These are phyloP conservation scores for Excalfactoria chinensis DNA, from an alignment of 2,113 vertebrate genomes.

Conservation along the genomic window DNA sequence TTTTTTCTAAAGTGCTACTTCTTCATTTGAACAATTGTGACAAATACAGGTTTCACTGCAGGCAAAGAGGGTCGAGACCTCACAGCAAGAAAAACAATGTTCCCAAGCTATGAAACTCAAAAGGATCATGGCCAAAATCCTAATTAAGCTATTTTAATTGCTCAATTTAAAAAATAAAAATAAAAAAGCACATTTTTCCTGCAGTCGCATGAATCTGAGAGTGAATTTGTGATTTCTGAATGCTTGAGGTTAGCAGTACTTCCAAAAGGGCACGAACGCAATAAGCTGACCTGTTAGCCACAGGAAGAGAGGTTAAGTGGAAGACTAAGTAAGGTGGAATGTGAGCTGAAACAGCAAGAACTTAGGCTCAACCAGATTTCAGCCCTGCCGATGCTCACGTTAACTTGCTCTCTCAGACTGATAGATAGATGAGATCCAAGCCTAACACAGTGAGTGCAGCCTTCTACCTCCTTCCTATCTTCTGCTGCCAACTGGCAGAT, in stretches of 20 bases:
- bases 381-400: background rate
- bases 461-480: background rate
- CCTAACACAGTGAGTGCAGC: background rate
- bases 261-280: background rate
- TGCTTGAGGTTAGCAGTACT: background rate
- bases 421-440: background rate
- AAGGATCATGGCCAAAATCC: background rate
- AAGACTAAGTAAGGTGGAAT: background rate
- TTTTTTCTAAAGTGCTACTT: background rate
- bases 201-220: background rate
- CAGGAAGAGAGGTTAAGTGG: conserved; percentile 17
- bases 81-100: background rate
- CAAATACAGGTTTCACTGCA: background rate
- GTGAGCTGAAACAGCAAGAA: conserved; percentile 19
- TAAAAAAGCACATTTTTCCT: background rate
- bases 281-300: conserved; percentile 13
- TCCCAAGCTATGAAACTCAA: background rate
- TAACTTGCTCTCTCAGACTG: background rate
- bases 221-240: conserved; percentile 13
- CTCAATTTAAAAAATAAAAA: background rate
- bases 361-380: background rate
- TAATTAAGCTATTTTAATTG: conserved; percentile 29
- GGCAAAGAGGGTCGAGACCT: background rate
- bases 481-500: background rate
- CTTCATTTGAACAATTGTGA: background rate